Base-by-base conservation (phyloP, 2,888 invertebrate genomes). In the Volucella inanis region DNA sequence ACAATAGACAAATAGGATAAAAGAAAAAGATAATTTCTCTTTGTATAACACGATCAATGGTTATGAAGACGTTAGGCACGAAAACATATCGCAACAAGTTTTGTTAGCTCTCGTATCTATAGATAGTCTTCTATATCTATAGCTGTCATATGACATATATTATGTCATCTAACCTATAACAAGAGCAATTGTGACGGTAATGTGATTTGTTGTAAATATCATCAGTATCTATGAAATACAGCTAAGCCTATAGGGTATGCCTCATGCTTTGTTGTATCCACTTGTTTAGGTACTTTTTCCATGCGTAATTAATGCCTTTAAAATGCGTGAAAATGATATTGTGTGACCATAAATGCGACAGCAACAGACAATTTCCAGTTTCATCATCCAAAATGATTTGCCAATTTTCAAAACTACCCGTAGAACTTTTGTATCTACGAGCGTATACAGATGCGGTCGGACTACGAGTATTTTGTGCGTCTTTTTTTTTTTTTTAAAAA, bases 311-410 rank as follows among this genome's bases (percentile, higher is more conserved):
- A 85, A 57, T 81, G 67, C 45, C 71, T 76, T 68, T 72, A 85
- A 85, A 81, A 72, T 81, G 85, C 85, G 81, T 85, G 76, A 81
- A 85, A 85, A 76, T 85, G 76, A 68, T 81, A 64, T 76, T 81
- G 72, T 81, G 68, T 85, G 81, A 67, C 68, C 67, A 76, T 81
- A 74, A 76, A 65, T 10, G 54, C 65, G 62, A 61, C 61, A 72
- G 62, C 54, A 22, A 45, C 38, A 52, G 71, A 31, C 50, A 31
- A 43, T 18, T 15, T 38, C 39, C 41, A 31, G 77, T 61, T 65
- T 64, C 70, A 52, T 68, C 78, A 74, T 57, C 50, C 72, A 59
- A 71, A 54, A 71, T 71, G 62, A 75, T 70, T 76, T 38, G 76
- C 70, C 76, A 82, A 82, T 75, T 71, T 76, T 65, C 45, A 12